Percentiles rank a stretch among this genome's conserved stretches.
phyloP scores from a whole-genome alignment of 2,113 vertebrate species.

The Alethe castanea region DNA sequence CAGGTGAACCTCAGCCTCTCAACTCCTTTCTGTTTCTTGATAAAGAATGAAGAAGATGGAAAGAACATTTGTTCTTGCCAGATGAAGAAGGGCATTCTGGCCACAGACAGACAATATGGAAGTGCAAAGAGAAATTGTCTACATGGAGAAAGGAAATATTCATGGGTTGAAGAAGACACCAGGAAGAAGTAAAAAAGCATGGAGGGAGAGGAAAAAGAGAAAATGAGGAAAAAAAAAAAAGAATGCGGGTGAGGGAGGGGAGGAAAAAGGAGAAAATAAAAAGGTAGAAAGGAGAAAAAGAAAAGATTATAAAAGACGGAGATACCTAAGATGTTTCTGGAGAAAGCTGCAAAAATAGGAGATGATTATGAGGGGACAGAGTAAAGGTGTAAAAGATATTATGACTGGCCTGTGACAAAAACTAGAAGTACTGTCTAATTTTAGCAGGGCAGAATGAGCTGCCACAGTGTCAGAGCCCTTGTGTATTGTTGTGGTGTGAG shows the following conservation, averaged over 20 bases:
- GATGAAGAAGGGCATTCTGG: not conserved
- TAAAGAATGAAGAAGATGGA: not conserved
- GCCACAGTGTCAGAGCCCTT: not conserved
- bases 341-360: not conserved
- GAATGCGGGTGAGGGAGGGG: accelerated
- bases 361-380: not conserved
- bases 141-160: not conserved
- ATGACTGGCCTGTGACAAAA: not conserved
- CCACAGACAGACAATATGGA: not conserved
- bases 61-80: not conserved
- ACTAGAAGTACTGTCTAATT: not conserved
- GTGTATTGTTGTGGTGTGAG: not conserved
- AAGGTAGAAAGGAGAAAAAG: not conserved
- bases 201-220: not conserved
- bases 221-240: not conserved
- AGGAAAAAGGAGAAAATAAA: not conserved
- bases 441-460: not conserved
- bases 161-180: not conserved
- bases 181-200: not conserved
- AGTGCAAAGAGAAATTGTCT: not conserved
- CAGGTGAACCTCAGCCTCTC: not conserved
- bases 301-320: not conserved
- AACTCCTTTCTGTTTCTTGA: not conserved
- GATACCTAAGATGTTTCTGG: not conserved
- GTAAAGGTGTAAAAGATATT: not conserved